Base-by-base conservation (phyloP, 2,888 invertebrate genomes). In the Catocala fraxini region DNA sequence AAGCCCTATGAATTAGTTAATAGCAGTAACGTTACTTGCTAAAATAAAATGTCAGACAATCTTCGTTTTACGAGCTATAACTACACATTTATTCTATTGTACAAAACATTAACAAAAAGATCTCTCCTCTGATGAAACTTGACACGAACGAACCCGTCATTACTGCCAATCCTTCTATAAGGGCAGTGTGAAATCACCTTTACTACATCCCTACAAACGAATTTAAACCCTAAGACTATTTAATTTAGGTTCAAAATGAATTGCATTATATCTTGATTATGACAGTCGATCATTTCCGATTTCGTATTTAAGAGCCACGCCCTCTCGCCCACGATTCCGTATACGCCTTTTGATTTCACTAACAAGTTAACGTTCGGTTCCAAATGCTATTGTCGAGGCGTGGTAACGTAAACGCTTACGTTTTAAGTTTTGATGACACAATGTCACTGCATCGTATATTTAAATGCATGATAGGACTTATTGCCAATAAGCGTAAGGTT, bases 221-320 rank as follows among this genome's bases (percentile, higher is more conserved):
- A 70, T 64, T 47, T 63, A 54, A 35, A 71, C 70, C 41, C 53
- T 79, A 68, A 35, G 11, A 0, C 12, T n/a, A 5, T 45, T n/a
- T 34, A 6, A 41, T 48, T 58, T 67, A 51, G 61, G 66, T 59
- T 53, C 51, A 59, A 59, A 65, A 63, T 76, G 15, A 51, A 51
- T 59, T 63, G 61, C 33, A 39, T 6, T 9, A 34, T 34, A 6
- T 54, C 3, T 6, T 67, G 63, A 70, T 80, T 83, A 85, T 85
- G 88, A 87, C 83, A 84, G 80, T 75, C 79, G 79, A 88, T 87
- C 82, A 87, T 86, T 84, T 84, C 77, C 77, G 77, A 82, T 82
- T 84, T 83, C 69, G 79, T 79, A 82, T 75, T 46, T 77, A 76
- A 73, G 74, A 71, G 76, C 77, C 70, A 75, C 84, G 82, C 86